Evolutionary conservation across 2,888 invertebrate genomes (phyloP), one percentile per base, ranked within the genome.

Genomic region (Amphipoea lucens): DNA sequence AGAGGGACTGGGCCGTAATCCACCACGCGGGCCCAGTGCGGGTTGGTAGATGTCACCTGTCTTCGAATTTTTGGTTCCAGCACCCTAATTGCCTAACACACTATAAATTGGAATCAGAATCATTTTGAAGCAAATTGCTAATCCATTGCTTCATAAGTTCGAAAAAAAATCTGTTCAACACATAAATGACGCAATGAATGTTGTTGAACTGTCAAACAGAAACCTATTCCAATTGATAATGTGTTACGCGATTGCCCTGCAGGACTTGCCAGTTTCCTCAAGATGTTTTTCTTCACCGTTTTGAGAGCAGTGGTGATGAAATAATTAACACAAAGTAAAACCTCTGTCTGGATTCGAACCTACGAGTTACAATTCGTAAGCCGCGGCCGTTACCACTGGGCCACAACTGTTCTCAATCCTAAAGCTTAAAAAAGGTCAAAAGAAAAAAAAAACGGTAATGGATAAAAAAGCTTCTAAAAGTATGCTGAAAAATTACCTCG

Each of bases 401-500:
- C 45, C 3, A 48, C 45, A 11, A 12, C 45, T 45, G 45, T 2
- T 51, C 51, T 51, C 17, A 17, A 51, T 5, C 17, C 17, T 17
- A 17, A 51, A 60, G 29, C 23, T 60, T 48, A 9, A 78, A 66
- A 65, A 11, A 51, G 12, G 29, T 29, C 29, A 29, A 29, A 29
- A 29, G n/a, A n/a, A 29, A 29, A 29, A 29, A 29, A 29, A 29
- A 29, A 29, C 29, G 29, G 29, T 29, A 29, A 29, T 29, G 29
- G 29, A 29, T 48, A 9, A 78, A 66, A 65, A 11, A 51, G 12
- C 48, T 51, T 70, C 65, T 60, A 17, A 71, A 74, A 78, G 36
- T 77, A 23, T 69, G 60, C 77, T 67, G 36, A 72, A 81, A 75
- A 87, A 72, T 74, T 57, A 40, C 42, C 51, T 17, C 7, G 45